Conservation (phyloP, 1,140 invertebrate species). For the Trypoxylus dichotomus region DNA sequence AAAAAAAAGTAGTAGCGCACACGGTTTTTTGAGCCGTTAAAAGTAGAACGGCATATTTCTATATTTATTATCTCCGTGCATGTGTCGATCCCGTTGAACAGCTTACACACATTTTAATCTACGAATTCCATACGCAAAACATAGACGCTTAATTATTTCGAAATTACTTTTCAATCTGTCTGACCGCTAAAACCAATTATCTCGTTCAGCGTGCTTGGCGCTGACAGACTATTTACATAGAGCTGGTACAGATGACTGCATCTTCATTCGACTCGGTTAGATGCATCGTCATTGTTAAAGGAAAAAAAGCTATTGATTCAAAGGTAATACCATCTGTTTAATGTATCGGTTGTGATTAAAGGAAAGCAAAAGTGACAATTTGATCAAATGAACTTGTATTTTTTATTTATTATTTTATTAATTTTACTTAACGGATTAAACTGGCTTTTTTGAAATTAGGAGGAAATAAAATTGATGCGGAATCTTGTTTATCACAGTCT, state of each 20-base stretch:
- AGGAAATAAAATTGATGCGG: no score
- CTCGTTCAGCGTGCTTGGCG: background rate
- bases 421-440: no score
- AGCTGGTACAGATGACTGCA: background rate
- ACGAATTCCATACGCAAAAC: background rate
- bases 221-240: constrained; percentile 20
- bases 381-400: no score
- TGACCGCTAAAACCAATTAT: constrained; percentile 20
- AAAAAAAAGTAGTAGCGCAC: background rate
- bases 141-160: background rate
- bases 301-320: background rate
- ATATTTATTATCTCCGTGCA: background rate
- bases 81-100: background rate
- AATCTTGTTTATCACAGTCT: no score
- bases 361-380: no score
- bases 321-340: no score
- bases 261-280: background rate
- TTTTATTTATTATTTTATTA: no score
- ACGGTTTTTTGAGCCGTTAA: background rate
- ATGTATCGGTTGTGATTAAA: no score
- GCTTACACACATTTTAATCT: background rate
- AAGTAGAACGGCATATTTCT: background rate
- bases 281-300: background rate
- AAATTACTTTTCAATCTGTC: constrained; percentile 17
- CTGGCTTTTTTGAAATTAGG: no score